These are phyloP conservation scores for Rhynchomys soricoides DNA, from an alignment of 2,113 vertebrate species.

Conservation along the genomic window DNA sequence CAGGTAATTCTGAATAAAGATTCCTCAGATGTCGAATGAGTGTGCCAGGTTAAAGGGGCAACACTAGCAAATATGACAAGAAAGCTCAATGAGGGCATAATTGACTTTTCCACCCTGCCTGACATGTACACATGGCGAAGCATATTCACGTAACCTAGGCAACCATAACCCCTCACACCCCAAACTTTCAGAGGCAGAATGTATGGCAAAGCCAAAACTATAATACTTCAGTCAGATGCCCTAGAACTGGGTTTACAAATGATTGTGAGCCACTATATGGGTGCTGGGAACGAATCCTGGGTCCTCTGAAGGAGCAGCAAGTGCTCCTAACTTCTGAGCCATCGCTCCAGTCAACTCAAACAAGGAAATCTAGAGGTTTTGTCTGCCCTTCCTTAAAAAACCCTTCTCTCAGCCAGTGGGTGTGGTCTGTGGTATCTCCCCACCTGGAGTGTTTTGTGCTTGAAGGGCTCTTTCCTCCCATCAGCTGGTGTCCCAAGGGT, in stretches of 20 bases:
- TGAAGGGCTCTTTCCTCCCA: too few species aligned
- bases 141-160: not conserved
- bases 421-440: not conserved
- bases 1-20: not conserved
- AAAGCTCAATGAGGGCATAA: too few species aligned
- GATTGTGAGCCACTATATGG: too few species aligned
- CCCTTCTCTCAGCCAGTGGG: not conserved
- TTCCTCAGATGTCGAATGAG: not conserved
- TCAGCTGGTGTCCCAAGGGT: not conserved
- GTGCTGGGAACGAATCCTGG: not conserved
- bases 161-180: not conserved
- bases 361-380: too few species aligned
- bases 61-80: not conserved
- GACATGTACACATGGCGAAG: not conserved
- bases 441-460: not conserved
- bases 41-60: not conserved
- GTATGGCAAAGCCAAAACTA: not conserved
- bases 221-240: not conserved
- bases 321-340: too few species aligned
- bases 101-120: too few species aligned
- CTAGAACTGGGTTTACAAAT: not conserved
- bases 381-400: not conserved
- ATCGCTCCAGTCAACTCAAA: not conserved
- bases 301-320: not conserved
- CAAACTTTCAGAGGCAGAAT: not conserved